phyloP scores from a whole-genome alignment of 2,888 invertebrate genomes.

The Aplocera efformata region DNA sequence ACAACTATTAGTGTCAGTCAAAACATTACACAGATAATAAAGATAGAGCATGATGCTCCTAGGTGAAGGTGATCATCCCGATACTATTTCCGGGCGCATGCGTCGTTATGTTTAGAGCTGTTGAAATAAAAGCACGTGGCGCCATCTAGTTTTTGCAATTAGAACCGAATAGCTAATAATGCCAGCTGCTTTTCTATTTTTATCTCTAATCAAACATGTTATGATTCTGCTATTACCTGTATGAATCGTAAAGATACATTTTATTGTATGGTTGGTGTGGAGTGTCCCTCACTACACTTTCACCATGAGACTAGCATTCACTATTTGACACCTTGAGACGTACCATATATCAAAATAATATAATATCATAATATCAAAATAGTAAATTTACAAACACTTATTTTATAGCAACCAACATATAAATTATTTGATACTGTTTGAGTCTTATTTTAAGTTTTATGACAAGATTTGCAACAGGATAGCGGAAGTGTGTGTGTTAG shows the following conservation, averaged over 20 bases:
- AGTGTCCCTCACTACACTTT: no score
- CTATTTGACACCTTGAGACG: no score
- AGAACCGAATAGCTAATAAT: slow-evolving; percentile 44
- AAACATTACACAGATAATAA: slow-evolving; percentile 10
- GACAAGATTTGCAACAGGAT: no score
- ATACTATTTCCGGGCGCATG: slow-evolving; percentile 73
- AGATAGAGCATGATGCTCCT: slow-evolving; percentile 47
- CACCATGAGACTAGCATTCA: no score
- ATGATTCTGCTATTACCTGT: slow-evolving; percentile 40
- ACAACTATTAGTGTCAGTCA: background rate
- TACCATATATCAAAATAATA: no score
- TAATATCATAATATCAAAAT: no score
- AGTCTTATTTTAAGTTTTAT: no score
- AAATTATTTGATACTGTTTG: no score
- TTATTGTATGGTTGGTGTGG: no score
- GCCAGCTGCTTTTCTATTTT: slow-evolving; percentile 72
- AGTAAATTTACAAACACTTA: no score
- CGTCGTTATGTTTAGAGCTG: slow-evolving; percentile 50
- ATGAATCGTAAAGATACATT: slow-evolving; percentile 9
- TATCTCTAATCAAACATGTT: slow-evolving; percentile 43
- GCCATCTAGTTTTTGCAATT: slow-evolving; percentile 66
- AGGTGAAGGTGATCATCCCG: slow-evolving; percentile 75
- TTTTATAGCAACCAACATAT: no score
- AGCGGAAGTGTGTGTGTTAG: background rate
- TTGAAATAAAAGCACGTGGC: slow-evolving; percentile 42